These are phyloP conservation scores for Drosophila birchii DNA, from an alignment of 2,888 invertebrate species.

Conservation along the genomic window DNA sequence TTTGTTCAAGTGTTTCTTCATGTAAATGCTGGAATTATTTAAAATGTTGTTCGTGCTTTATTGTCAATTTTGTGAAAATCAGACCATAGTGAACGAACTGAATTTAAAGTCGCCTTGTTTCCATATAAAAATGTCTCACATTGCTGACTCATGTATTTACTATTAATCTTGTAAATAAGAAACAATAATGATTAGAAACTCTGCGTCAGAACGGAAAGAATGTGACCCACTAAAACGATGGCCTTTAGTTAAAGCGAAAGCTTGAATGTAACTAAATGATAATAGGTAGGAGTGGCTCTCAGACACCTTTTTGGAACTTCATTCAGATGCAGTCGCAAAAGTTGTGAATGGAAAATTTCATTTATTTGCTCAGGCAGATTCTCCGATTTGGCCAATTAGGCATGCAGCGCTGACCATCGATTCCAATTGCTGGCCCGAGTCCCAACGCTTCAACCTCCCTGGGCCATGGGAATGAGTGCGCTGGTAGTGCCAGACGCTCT, in stretches of 20 bases:
- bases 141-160: conserved; percentile 29
- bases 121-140: not conserved
- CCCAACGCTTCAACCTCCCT: not conserved
- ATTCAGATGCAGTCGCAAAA: conserved; percentile 22
- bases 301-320: conserved; percentile 2
- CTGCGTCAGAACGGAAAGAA: conserved; percentile 25
- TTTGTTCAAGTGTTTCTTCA: not conserved
- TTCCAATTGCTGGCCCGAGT: conserved; percentile 4
- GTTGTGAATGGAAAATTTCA: conserved; percentile 42
- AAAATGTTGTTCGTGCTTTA: not conserved
- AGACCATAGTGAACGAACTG: not conserved
- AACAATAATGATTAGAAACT: conserved; percentile 15
- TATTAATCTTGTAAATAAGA: conserved; percentile 32
- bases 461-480: conserved; percentile 11
- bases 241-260: not conserved
- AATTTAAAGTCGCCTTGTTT: not conserved
- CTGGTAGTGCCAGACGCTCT: conserved; percentile 57
- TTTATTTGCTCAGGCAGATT: conserved; percentile 13
- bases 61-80: not conserved
- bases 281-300: not conserved
- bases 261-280: not conserved
- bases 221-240: conserved; percentile 22
- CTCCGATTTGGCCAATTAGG: conserved; percentile 31
- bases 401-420: conserved; percentile 33
- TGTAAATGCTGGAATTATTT: not conserved